Conservation (phyloP, 1,140 invertebrate genomes). For the Drosophila sp. region DNA sequence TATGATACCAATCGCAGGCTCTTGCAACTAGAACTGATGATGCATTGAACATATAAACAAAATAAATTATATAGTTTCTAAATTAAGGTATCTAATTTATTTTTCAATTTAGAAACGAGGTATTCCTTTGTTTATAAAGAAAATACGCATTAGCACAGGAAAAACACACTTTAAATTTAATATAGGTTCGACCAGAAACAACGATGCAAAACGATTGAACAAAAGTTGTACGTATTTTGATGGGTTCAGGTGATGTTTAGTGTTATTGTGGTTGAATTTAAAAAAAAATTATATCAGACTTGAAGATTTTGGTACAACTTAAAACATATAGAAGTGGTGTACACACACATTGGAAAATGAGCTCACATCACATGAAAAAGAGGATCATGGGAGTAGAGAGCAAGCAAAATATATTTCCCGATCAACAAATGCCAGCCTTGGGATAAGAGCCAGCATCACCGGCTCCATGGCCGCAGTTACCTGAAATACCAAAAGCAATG, state of each 20-base stretch:
- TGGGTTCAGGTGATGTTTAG: background rate
- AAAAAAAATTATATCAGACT: slow-evolving; percentile 30
- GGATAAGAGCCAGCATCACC: slow-evolving; percentile 50
- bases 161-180: slow-evolving; percentile 11
- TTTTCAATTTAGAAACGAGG: no score
- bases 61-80: background rate
- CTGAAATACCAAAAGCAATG: slow-evolving; percentile 18
- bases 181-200: background rate
- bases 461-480: slow-evolving; percentile 48
- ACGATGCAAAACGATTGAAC: slow-evolving; percentile 1
- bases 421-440: slow-evolving; percentile 75
- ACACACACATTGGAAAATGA: background rate
- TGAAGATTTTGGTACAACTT: slow-evolving; percentile 55
- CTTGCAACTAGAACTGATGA: slow-evolving; percentile 97
- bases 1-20: slow-evolving; percentile 96
- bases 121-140: background rate
- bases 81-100: no score
- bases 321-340: slow-evolving; percentile 26
- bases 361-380: background rate
- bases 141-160: background rate
- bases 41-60: slow-evolving; percentile 88
- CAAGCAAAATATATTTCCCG: slow-evolving; percentile 50
- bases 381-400: slow-evolving; percentile 7
- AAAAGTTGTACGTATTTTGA: slow-evolving; percentile 1
- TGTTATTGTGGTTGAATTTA: background rate